Evolutionary conservation across 2,113 vertebrate genomes (phyloP), one percentile per base, ranked within the genome.

Genomic region (Aegotheles bennettii): DNA sequence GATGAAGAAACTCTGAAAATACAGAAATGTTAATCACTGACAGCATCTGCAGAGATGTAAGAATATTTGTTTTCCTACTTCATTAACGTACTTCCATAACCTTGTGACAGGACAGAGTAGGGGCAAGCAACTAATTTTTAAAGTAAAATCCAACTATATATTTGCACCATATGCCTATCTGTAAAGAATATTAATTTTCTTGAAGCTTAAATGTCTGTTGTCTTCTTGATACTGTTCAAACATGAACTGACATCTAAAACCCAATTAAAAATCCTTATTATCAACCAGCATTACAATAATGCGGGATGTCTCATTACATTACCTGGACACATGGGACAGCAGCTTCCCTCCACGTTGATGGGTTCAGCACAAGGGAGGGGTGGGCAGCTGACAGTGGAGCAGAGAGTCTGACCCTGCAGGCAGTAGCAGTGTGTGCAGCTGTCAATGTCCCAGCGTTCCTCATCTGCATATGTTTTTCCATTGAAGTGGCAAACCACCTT

Each of bases 351-450:
- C 89, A 98, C 98, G 0, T 98, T 98, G 97, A 98, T 97, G 87
- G 98, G 98, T 53, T 98, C 97, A 14, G 96, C 94, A 69, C 99
- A 99, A 54, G 98, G 98, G 87, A 98, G 97, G 14, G 98, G 97
- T 0, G 98, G 99, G 96, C 99, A 99, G 98, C 98, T 99, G 96
- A 99, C 99, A 0, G 99, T 99, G 8, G 99, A 99, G 97, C 99
- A 99, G 69, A 99, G 98, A 3, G 99, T 99, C 98, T 99, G 98
- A n/a, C 99, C 99, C 93, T 99, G 98, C 88, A 99, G 97, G 95
- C 99, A 99, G 96, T 99, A 99, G 97, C 99, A 99, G 95, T 99
- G 99, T 1, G 99, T 99, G 96, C 99, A 99, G 98, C 98, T 99
- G 97, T 99, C 99, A 2, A 99, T 98, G 92, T 99, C 98, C 99